These are phyloP conservation scores for Trichacis sp. DNA, from an alignment of 2,888 invertebrate species.

Conservation along the genomic window DNA sequence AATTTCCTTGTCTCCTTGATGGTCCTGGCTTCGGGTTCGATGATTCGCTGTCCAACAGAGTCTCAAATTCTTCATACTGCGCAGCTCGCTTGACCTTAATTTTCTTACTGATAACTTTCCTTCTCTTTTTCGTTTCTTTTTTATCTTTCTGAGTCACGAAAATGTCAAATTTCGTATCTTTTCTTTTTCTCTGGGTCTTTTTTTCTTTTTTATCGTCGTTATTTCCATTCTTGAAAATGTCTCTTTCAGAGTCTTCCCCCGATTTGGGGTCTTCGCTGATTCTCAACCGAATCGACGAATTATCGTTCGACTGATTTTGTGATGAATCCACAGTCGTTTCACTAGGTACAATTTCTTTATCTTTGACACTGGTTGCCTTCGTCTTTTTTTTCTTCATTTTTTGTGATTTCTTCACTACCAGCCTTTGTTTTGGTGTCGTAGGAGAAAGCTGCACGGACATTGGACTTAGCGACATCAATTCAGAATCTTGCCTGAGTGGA, in stretches of 20 bases:
- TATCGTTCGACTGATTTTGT: conserved; percentile 13
- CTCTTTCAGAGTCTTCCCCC: conserved; percentile 7
- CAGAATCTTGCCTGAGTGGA: conserved; percentile 47
- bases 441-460: conserved; percentile 21
- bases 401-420: not conserved
- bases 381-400: not conserved
- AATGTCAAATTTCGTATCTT: conserved; percentile 40
- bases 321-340: conserved; percentile 5
- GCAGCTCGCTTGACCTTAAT: conserved; percentile 53
- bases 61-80: conserved; percentile 43
- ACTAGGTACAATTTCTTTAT: conserved; percentile 2
- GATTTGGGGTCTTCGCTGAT: not conserved
- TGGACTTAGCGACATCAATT: conserved; percentile 53
- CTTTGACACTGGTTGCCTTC: too few species aligned
- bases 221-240: conserved; percentile 10
- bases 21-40: conserved; percentile 2
- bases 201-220: conserved; percentile 21
- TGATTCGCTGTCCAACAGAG: conserved; percentile 30
- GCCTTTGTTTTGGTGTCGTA: not conserved
- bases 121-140: conserved; percentile 40
- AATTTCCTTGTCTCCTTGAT: not conserved
- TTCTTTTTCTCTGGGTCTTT: conserved; percentile 46
- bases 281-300: conserved; percentile 8
- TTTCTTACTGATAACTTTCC: conserved; percentile 59
- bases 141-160: conserved; percentile 20